A percentile compares a stretch with the other conserved stretches of the same genome.
These are phyloP conservation scores for Drosophila mettleri DNA, from an alignment of 2,888 invertebrate species.

Conservation along the genomic window DNA sequence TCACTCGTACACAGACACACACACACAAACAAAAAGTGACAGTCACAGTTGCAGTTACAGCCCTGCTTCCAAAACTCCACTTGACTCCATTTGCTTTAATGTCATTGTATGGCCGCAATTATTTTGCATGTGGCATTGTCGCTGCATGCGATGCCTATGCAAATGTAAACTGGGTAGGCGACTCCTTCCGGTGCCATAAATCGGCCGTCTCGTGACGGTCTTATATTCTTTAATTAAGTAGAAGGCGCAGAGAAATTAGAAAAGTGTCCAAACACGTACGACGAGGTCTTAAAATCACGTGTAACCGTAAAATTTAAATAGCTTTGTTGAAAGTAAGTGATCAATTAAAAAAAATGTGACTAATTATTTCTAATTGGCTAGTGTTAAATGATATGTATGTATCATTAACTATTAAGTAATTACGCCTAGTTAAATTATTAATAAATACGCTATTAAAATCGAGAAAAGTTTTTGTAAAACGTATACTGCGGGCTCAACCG, in stretches of 20 bases:
- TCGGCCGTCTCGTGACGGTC: slow-evolving; percentile 44
- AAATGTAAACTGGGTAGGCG: slow-evolving; percentile 55
- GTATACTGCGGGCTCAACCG: slow-evolving; percentile 80
- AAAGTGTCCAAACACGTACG: slow-evolving; percentile 46
- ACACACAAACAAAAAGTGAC: background rate
- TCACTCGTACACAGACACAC: background rate
- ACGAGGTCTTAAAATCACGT: slow-evolving; percentile 40
- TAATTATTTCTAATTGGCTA: slow-evolving; percentile 6
- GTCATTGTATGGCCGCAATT: slow-evolving; percentile 76
- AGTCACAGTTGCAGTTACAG: slow-evolving; percentile 15
- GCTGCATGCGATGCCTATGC: slow-evolving; percentile 73
- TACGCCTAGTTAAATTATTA: background rate
- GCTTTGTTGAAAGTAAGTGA: slow-evolving; percentile 11
- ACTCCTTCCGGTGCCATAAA: slow-evolving; percentile 74
- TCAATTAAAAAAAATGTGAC: background rate
- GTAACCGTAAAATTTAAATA: slow-evolving; percentile 27
- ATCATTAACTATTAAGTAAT: slow-evolving; percentile 5
- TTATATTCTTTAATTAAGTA: slow-evolving; percentile 68
- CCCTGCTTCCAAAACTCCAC: slow-evolving; percentile 27
- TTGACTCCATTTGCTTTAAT: slow-evolving; percentile 69
- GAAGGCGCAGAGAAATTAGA: slow-evolving; percentile 43
- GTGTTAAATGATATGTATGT: background rate
- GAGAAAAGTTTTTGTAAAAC: slow-evolving; percentile 1
- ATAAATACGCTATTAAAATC: background rate
- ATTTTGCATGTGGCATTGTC: slow-evolving; percentile 62